phyloP scores from a whole-genome alignment of 2,113 vertebrate genomes.

The Serranochromis macrocephalus region DNA sequence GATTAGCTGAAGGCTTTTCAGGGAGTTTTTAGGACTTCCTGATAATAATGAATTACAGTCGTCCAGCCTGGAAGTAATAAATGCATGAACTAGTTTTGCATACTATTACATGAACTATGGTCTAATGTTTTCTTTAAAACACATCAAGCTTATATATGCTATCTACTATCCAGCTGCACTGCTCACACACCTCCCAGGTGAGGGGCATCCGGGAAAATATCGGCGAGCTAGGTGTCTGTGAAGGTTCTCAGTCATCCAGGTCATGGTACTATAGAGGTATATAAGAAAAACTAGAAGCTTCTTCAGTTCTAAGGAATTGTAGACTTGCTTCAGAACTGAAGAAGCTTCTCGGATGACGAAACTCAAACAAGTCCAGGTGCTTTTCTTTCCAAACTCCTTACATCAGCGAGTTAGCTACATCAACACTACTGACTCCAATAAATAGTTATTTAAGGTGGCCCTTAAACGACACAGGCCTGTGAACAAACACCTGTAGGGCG shows the following conservation, averaged over 20 bases:
- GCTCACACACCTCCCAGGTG: background rate
- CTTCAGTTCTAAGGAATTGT: rapidly evolving
- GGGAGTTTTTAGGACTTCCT: rapidly evolving
- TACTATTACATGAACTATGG: background rate
- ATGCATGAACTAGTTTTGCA: background rate
- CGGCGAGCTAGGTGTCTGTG: background rate
- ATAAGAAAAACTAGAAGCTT: background rate
- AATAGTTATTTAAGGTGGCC: background rate
- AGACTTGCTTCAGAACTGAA: background rate
- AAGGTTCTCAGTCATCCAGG: background rate
- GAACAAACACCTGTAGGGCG: background rate
- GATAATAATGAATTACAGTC: background rate
- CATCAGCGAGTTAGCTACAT: background rate
- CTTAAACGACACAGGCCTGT: background rate
- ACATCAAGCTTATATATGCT: background rate
- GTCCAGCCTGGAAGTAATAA: background rate
- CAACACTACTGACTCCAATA: background rate
- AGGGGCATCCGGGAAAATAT: background rate
- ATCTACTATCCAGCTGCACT: background rate
- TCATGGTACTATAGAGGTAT: background rate
- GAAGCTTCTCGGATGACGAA: background rate
- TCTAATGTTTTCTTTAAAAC: background rate
- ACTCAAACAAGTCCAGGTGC: background rate
- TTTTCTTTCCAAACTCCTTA: background rate
- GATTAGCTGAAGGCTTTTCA: rapidly evolving